A percentile compares a stretch with the other conserved stretches of the same genome.
Conservation (phyloP, 2,797 vertebrate species). For the Molothrus aeneus region DNA sequence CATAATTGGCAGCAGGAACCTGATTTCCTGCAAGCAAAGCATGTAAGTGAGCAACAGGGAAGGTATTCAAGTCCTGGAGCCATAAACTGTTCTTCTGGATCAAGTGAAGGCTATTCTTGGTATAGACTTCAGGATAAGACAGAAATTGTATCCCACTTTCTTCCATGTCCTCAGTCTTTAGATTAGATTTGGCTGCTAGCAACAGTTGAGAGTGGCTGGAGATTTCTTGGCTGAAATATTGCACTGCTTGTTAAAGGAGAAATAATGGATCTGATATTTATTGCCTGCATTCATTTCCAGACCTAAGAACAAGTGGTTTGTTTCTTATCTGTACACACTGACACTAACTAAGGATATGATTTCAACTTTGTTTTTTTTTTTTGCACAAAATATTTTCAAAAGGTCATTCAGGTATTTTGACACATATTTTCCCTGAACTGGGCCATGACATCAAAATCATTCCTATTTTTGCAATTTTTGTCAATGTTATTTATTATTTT, state of each 20-base stretch:
- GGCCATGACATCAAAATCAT: background rate
- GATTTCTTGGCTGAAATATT: background rate
- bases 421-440: background rate
- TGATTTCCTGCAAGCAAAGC: conserved; percentile 26
- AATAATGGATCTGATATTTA: conserved; percentile 21
- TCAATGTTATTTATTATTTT: conserved; percentile 53
- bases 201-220: background rate
- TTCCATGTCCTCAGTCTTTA: background rate
- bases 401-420: conserved; percentile 39
- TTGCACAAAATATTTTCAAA: background rate
- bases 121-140: background rate
- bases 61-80: background rate
- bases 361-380: background rate
- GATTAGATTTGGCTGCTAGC: conserved; percentile 30
- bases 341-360: background rate
- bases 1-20: background rate
- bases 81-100: background rate
- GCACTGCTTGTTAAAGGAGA: background rate
- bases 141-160: conserved; percentile 4
- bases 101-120: conserved; percentile 10
- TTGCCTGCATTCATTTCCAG: background rate
- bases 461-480: conserved; percentile 22
- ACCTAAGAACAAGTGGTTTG: conserved; percentile 10
- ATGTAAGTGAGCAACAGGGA: conserved; percentile 21
- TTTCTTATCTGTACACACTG: background rate